Base-by-base conservation (phyloP, 2,797 vertebrate species). In the Psittacula derbiana region DNA sequence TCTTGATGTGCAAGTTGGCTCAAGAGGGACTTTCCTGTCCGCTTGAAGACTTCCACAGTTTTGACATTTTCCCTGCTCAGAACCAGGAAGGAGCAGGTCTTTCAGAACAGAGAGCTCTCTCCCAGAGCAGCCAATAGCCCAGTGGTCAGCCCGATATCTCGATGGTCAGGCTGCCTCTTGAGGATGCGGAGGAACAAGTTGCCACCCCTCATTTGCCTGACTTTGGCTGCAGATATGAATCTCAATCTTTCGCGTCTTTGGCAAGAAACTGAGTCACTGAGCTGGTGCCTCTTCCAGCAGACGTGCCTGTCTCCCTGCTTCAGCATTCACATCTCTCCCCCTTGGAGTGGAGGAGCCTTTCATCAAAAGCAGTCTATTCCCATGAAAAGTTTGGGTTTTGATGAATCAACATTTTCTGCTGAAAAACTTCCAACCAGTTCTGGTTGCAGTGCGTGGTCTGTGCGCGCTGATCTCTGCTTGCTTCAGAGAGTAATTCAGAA, bases 381-480 rank as follows among this genome's bases (percentile, higher is more conserved):
- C 90, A 49, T 5, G 8, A 52, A 90, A 76, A 89, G 67, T 74
- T 76, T 52, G 83, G 74, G 71, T 85, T 96, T 72, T 93, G 95
- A 93, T 92, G 92, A 95, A 94, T 93, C 78, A 23, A 76, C 67
- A 0, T 80, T 95, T 94, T 95, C 64, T 87, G 71, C 88, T 92
- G 88, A 85, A 70, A 88, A 73, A 2, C 21, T 7, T 79, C 80
- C 80, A 82, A 20, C 28, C 58, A 6, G 71, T 46, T n/a, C 43
- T 8, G 47, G 67, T 90, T 17, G 3, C 36, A 11, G 17, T 6
- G 5, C 73, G 1, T 6, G 47, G 57, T 73, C 67, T 31, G 64
- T 66, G 60, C 21, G 43, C 1, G 4, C 86, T 88, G 66, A 85
- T 76, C 90, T 53, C 49, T 16, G 50, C 27, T 41, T 47, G 76